Conservation (phyloP, 1,140 invertebrate genomes). For the Bombus waltoni region DNA sequence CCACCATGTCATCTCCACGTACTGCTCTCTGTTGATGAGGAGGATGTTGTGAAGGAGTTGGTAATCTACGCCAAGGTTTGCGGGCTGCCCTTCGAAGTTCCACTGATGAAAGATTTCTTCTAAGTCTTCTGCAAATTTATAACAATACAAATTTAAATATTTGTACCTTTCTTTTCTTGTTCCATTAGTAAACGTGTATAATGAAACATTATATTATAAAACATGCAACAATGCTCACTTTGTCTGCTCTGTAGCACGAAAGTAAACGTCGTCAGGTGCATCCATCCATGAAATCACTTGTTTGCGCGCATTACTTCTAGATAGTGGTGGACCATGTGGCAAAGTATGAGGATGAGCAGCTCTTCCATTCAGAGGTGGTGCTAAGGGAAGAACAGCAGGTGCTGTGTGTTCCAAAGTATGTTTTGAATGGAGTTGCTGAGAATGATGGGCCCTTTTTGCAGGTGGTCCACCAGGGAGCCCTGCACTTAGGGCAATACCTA, state of each 20-base stretch:
- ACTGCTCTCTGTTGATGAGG: slow-evolving; percentile 73
- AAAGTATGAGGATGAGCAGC: slow-evolving; percentile 75
- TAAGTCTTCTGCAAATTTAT: slow-evolving; percentile 87
- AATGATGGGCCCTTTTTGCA: slow-evolving; percentile 87
- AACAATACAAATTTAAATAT: not conserved
- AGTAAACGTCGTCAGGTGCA: slow-evolving; percentile 98
- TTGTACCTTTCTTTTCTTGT: not conserved
- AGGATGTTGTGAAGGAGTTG: slow-evolving; percentile 79
- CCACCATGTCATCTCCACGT: slow-evolving; percentile 85
- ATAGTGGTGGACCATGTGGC: slow-evolving; percentile 81
- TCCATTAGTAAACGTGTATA: not conserved
- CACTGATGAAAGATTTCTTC: slow-evolving; percentile 90
- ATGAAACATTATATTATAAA: not conserved
- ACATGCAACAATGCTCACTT: slow-evolving; percentile 87
- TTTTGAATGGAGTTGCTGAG: slow-evolving; percentile 78
- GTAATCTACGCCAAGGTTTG: slow-evolving; percentile 92
- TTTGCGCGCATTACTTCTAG: slow-evolving; percentile 87
- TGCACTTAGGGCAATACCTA: slow-evolving; percentile 77
- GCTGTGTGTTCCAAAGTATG: slow-evolving; percentile 75
- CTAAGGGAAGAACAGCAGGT: slow-evolving; percentile 75
- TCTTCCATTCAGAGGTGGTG: slow-evolving; percentile 78
- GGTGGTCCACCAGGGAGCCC: slow-evolving; percentile 86
- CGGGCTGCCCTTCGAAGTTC: slow-evolving; percentile 94
- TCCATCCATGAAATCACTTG: slow-evolving; percentile 99
- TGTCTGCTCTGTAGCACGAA: slow-evolving; percentile 93